A percentile compares a stretch with the other conserved stretches of the same genome.
phyloP scores from a whole-genome alignment of 2,797 vertebrate species.

The Xerus rutilus region DNA sequence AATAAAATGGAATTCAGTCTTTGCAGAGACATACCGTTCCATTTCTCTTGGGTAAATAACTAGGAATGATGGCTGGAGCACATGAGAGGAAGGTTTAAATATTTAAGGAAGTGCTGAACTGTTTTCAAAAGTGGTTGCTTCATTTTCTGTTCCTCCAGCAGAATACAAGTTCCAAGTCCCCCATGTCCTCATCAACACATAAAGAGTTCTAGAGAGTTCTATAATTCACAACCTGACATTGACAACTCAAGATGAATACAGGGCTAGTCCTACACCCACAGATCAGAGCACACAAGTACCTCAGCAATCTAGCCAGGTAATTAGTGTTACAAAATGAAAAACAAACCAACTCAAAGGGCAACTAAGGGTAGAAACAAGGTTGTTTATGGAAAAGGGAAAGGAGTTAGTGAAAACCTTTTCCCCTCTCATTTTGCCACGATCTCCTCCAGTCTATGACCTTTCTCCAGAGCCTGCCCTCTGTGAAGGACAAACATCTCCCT shows the following conservation, averaged over 20 bases:
- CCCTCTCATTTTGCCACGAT: background rate
- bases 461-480: background rate
- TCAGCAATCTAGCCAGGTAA: background rate
- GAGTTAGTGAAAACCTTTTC: background rate
- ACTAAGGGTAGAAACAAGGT: background rate
- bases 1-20: background rate
- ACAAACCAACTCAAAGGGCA: background rate
- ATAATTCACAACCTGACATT: background rate
- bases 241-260: background rate
- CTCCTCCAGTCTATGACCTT: background rate
- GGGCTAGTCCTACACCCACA: background rate
- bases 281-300: background rate
- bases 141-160: background rate
- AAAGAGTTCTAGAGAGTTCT: background rate
- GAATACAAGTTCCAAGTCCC: background rate
- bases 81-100: background rate
- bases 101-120: background rate
- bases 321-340: background rate
- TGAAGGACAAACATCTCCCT: background rate
- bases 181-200: too few species aligned
- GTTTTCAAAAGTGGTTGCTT: background rate
- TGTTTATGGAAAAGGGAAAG: background rate
- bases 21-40: background rate
- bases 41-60: background rate
- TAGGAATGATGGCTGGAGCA: background rate